Conservation (phyloP, 2,888 invertebrate genomes). For the Drosophila anceps region DNA sequence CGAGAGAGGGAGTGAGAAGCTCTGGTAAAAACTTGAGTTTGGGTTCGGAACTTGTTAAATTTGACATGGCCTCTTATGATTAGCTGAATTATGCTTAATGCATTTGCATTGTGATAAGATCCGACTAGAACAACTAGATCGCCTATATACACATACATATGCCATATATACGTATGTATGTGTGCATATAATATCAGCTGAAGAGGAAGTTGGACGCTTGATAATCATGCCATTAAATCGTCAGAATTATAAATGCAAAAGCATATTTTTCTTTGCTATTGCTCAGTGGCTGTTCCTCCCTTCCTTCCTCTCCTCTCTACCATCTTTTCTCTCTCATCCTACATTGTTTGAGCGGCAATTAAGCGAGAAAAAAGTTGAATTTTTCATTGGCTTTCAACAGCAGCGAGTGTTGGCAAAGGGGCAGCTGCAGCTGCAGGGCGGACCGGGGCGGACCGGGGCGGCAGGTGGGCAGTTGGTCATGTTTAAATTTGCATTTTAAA, state of each 20-base stretch:
- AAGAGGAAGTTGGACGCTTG: constrained; percentile 38
- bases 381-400: constrained; percentile 72
- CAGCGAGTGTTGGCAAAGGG: constrained; percentile 12
- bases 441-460: background rate
- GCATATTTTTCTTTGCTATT: constrained; percentile 51
- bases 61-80: constrained; percentile 76
- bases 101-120: constrained; percentile 72
- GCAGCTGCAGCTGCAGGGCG: constrained; percentile 10
- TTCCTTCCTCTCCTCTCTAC: background rate
- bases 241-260: constrained; percentile 56
- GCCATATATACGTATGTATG: background rate
- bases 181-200: constrained; percentile 12
- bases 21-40: constrained; percentile 13
- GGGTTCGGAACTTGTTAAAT: constrained; percentile 58
- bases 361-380: constrained; percentile 63
- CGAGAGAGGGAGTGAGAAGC: background rate
- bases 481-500: constrained; percentile 77
- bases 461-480: constrained; percentile 26
- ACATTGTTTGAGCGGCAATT: constrained; percentile 59
- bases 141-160: constrained; percentile 4
- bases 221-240: constrained; percentile 69
- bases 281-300: constrained; percentile 13
- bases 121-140: constrained; percentile 1
- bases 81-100: constrained; percentile 67
- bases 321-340: background rate